Evolutionary conservation across 2,888 invertebrate species (phyloP), one percentile per base, ranked within the genome.

Genomic region (Trichopoda pennipes): DNA sequence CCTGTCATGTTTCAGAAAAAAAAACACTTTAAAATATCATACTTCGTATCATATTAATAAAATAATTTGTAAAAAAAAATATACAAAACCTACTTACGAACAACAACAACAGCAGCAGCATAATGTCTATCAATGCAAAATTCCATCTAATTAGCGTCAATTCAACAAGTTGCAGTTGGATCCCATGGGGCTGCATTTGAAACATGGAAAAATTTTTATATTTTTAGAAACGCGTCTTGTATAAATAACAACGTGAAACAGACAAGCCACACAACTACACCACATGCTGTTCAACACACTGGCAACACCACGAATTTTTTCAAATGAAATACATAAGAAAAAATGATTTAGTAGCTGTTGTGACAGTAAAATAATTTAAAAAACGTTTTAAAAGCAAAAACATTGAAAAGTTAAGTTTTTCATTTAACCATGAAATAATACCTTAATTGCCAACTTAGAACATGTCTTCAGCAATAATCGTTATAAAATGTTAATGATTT

Each of bases 81-180:
- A 28, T 4, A 35, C 42, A 35, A 23, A 44, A 64, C 12, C 10
- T 64, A 58, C 32, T 32, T 56, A 63, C 28, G 21, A 51, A 51
- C 19, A 49, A 56, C 53, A 66, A 17, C 21, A 73, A 10, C 51
- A 68, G n/a, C 21, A 73, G 10, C 51, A 68, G n/a, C 17, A 69
- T 42, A 49, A 21, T 61, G 61, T 49, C 69, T 66, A 80, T 47
- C 61, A 70, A 75, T 28, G 3, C 2, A 49, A 68, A 74, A 78
- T 70, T 78, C 69, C 74, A 75, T 81, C 78, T 81, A 78, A 81
- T 78, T 81, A 81, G 55, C 60, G 81, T 78, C 78, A 75, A 75
- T 78, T 78, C 70, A 81, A 78, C 78, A 81, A 78, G 69, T 75
- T 81, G 74, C 70, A 78, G 70, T 70, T 74, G 78, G 78, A 55